These are phyloP conservation scores for Diuraphis noxia DNA, from an alignment of 1,140 invertebrate species.

Conservation along the genomic window DNA sequence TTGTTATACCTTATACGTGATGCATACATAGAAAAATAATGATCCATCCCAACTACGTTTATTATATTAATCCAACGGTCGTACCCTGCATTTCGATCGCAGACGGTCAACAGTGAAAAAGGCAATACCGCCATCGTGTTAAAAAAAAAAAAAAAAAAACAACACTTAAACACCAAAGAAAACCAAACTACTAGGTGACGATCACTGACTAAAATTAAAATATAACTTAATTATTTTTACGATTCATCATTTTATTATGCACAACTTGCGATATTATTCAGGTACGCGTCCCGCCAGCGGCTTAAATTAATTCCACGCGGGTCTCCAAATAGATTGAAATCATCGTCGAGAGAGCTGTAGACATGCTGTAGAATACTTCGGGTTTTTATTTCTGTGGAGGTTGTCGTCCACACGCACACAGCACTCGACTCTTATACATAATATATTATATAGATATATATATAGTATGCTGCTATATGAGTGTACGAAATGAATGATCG, in stretches of 20 bases:
- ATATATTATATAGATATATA: too few relatives aligned
- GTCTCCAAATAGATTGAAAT: conserved; percentile 20
- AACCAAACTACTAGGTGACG: background rate
- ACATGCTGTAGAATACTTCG: background rate
- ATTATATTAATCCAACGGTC: too few relatives aligned
- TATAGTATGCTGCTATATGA: background rate
- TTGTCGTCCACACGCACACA: background rate
- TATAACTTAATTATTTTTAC: background rate
- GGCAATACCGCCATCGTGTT: background rate
- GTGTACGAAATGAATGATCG: conserved; percentile 34
- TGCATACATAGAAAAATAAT: too few relatives aligned
- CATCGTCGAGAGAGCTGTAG: background rate
- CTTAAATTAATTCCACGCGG: conserved; percentile 15
- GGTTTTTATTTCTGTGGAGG: background rate
- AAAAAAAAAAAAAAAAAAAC: too few relatives aligned
- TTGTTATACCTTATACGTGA: too few relatives aligned
- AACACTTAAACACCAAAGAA: background rate
- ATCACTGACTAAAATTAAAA: background rate
- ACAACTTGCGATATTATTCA: background rate
- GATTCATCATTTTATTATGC: background rate
- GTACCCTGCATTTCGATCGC: too few relatives aligned
- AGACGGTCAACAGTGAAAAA: background rate
- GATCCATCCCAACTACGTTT: too few relatives aligned
- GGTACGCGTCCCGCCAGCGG: background rate
- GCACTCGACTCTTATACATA: background rate